A percentile compares a stretch with the other conserved stretches of the same genome.
phyloP scores from a whole-genome alignment of 2,113 vertebrate species.

The Thalassarche chlororhynchos region DNA sequence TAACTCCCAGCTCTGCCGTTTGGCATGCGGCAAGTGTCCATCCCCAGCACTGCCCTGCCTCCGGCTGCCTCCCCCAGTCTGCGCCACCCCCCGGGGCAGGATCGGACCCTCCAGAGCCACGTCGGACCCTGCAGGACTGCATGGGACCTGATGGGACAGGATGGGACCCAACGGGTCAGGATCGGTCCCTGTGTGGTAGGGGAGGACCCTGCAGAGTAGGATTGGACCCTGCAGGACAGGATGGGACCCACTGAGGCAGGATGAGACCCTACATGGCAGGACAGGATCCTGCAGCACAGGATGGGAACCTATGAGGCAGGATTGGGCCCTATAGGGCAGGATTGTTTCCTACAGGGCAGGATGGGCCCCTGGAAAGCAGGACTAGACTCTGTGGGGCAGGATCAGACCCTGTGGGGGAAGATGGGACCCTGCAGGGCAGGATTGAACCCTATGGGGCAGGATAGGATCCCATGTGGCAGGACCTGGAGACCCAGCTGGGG shows the following conservation, averaged over 20 bases:
- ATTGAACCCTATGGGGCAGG: background rate
- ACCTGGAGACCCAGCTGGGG: too few relatives aligned
- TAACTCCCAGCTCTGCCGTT: background rate
- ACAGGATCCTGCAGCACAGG: background rate
- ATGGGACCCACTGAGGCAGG: fast-evolving
- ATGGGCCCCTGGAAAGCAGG: too few relatives aligned
- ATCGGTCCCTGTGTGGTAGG: background rate
- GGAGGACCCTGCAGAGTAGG: background rate
- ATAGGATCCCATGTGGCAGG: too few relatives aligned
- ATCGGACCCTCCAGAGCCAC: background rate
- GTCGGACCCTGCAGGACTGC: fast-evolving
- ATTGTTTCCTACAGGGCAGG: background rate
- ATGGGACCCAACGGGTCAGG: background rate
- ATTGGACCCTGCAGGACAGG: too few relatives aligned
- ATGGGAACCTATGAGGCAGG: background rate
- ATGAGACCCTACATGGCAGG: background rate
- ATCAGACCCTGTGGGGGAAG: too few relatives aligned
- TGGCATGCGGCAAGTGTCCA: background rate
- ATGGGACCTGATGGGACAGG: fast-evolving
- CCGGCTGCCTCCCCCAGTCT: background rate
- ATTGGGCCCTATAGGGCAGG: background rate
- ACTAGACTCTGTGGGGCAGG: background rate
- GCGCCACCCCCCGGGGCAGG: background rate
- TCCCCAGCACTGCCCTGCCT: background rate
- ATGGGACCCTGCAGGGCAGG: background rate